Percentiles rank a stretch among this genome's conserved stretches.
Evolutionary conservation across 2,797 vertebrate genomes (phyloP).

Genomic region (Mallotus villosus): DNA sequence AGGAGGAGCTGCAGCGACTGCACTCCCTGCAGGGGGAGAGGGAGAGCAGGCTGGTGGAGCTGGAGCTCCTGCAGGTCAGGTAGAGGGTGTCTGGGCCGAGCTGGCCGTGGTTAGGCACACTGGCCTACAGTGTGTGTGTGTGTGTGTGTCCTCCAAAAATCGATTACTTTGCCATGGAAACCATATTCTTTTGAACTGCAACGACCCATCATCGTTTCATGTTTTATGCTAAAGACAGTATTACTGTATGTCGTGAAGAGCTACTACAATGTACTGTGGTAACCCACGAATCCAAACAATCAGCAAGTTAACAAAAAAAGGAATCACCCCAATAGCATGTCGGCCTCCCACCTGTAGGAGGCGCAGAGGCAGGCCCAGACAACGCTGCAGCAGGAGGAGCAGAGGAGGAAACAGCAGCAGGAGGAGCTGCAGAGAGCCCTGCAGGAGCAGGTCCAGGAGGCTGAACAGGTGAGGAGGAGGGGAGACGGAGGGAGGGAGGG

Average conservation of each 20-base stretch:
- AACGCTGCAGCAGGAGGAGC: constrained; percentile 31
- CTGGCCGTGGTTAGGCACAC: too few species aligned
- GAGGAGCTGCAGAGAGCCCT: constrained; percentile 76
- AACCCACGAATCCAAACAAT: too few species aligned
- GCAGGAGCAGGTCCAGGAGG: constrained; percentile 79
- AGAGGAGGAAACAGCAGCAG: constrained; percentile 52
- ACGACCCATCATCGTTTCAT: too few species aligned
- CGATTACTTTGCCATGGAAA: too few species aligned
- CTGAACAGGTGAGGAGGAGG: constrained; percentile 76
- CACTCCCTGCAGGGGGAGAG: constrained; percentile 41
- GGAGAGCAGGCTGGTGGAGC: constrained; percentile 72
- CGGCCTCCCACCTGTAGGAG: constrained; percentile 9
- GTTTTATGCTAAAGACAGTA: too few species aligned
- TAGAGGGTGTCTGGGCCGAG: background rate
- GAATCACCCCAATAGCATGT: background rate
- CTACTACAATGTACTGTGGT: too few species aligned
- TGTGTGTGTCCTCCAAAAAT: background rate
- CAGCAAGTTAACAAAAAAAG: too few species aligned
- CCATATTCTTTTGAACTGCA: too few species aligned
- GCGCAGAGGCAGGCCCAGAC: constrained; percentile 28
- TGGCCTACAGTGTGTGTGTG: background rate
- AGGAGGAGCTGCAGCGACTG: constrained; percentile 73
- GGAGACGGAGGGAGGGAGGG: constrained; percentile 74
- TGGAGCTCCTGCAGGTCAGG: constrained; percentile 73
- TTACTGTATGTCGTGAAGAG: too few species aligned